Evolutionary conservation across 2,113 vertebrate genomes (phyloP).

Genomic region (Rhea americana): DNA sequence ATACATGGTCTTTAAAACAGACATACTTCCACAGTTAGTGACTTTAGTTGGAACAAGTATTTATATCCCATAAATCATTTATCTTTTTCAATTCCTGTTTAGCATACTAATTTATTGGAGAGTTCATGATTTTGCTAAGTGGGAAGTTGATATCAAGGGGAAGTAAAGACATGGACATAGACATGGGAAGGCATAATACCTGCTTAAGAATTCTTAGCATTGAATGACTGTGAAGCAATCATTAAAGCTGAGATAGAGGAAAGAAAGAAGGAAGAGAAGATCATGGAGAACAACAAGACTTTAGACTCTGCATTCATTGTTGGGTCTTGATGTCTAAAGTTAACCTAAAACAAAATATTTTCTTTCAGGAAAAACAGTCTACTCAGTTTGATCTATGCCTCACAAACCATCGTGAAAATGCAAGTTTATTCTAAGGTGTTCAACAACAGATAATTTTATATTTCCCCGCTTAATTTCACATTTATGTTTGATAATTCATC

Average conservation of each 20-base stretch:
- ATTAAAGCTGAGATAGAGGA: not conserved
- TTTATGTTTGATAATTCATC: not conserved
- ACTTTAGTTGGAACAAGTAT: not conserved
- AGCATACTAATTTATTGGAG: not conserved
- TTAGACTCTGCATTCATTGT: too few relatives aligned
- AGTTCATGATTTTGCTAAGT: not conserved
- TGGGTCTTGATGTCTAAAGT: not conserved
- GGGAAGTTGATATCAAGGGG: not conserved
- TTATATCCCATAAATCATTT: not conserved
- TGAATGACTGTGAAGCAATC: not conserved
- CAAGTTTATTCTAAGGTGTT: not conserved
- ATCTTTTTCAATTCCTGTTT: not conserved
- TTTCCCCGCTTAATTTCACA: not conserved
- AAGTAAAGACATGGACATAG: not conserved
- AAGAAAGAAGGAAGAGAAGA: not conserved
- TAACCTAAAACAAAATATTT: not conserved
- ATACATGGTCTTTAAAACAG: not conserved
- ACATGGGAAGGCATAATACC: not conserved
- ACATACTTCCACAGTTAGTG: not conserved
- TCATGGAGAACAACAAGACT: too few relatives aligned
- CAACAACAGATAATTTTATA: not conserved
- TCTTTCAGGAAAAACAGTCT: not conserved
- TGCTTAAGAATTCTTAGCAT: not conserved
- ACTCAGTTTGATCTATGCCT: not conserved
- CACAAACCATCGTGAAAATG: not conserved